Base-by-base conservation (phyloP, 1,140 invertebrate species). In the Hormaphis cornu region DNA sequence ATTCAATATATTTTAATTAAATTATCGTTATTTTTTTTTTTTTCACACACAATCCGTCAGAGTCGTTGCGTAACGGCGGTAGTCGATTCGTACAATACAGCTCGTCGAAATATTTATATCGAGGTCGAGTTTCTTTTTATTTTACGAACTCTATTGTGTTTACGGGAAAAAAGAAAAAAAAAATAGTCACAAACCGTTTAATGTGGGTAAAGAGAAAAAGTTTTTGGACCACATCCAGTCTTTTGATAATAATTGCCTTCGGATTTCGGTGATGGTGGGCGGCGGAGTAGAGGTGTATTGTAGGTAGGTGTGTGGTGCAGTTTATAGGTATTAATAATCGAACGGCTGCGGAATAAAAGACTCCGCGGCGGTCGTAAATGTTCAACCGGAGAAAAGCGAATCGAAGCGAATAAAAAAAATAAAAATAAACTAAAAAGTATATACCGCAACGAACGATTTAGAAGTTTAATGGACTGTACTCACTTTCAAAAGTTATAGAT, bases 401-500 rank as follows among this genome's bases (percentile, higher is more conserved):
- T 50, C 4, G 44, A 63, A n/a, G n/a, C n/a, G n/a, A n/a, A n/a
- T n/a, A n/a, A n/a, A 26, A 63, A 66, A 50, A 66, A 48, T 28
- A 44, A 48, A 63, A 61, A 46, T 22, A 46, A 30, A n/a, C n/a
- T n/a, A n/a, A 58, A 40, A 37, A 40, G 16, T 22, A 22, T 14
- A n/a, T n/a, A n/a, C n/a, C n/a, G n/a, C 61, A 48, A 50, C 33
- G 61, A 48, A 66, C 61, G 44, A 48, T 66, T 61, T 66, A 66
- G 61, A 50, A 66, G 61, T 66, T 66, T 33, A 66, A 66, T 66
- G 61, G 61, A 66, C 61, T 66, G 61, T 33, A 48, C 16, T n/a
- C n/a, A n/a, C n/a, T 24, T 50, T 30, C 35, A 66, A 48, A 37
- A 66, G 16, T 66, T 66, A 66, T 66, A 33, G 61, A 66, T 48